Evolutionary conservation across 2,888 invertebrate genomes (phyloP), one percentile per base, ranked within the genome.

Genomic region (Cenopis cana): DNA sequence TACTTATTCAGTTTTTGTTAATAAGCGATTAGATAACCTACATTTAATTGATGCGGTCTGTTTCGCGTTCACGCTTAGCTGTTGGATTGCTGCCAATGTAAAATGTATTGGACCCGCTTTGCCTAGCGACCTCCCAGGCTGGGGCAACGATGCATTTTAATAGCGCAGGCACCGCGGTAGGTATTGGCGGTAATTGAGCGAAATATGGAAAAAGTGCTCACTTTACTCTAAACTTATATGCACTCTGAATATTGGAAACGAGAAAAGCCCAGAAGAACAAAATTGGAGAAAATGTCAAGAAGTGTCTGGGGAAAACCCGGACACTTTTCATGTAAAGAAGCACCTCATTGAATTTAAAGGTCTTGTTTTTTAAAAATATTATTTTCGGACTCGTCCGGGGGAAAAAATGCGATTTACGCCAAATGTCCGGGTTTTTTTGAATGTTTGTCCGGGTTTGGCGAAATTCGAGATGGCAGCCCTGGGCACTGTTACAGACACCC

Each of bases 21-120:
- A 55, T 49, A 62, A 62, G 50, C 62, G 11, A 60, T 60, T 41
- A 36, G 24, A 55, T 52, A 71, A 38, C 18, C 50, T 55, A 61
- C 49, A 60, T 76, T 76, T 79, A 79, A 81, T 79, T 76, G 77
- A 80, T 79, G 78, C 75, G 74, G 77, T 73, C 77, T 80, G 79
- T 78, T 81, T 76, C 74, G 68, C 67, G 70, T 75, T 79, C 76
- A 74, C 75, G 52, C 64, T 64, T 64, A 64, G 52, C 64, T 64
- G 77, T 77, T 85, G 84, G 86, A 81, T 72, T 74, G 71, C 72
- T 79, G 87, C 88, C 86, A 85, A 82, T 76, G 76, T 73, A 75
- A 64, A 70, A 67, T 36, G 66, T 70, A 61, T 70, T 60, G 70
- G 70, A 66, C 60, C 60, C 49, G 60, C 57, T 66, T 70, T 59